Percentiles rank a stretch among this genome's conserved stretches.
Conservation (phyloP, 2,888 invertebrate genomes). For the Charanyca ferruginea region DNA sequence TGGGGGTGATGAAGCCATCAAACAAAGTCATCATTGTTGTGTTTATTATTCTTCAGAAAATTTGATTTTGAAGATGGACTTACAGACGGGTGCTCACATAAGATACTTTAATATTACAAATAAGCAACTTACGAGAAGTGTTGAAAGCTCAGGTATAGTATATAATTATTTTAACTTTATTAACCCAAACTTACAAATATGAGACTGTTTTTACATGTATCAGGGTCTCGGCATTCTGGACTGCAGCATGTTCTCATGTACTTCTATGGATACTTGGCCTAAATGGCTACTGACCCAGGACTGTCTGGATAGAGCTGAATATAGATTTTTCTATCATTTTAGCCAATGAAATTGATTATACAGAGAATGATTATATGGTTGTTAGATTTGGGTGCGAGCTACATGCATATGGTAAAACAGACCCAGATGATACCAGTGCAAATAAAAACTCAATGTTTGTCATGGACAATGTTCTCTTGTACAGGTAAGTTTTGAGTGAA, state of each 20-base stretch:
- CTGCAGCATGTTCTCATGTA: too few relatives aligned
- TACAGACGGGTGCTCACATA: constrained; percentile 45
- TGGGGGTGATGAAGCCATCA: too few relatives aligned
- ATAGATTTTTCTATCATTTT: constrained; percentile 9
- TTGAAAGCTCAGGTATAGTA: constrained; percentile 43
- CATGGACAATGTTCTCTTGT: not conserved
- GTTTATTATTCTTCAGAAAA: constrained; percentile 68
- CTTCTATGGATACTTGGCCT: not conserved
- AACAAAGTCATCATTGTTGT: not conserved
- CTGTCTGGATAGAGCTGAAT: constrained; percentile 4
- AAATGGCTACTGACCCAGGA: not conserved
- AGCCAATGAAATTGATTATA: constrained; percentile 8
- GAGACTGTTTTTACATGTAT: not conserved
- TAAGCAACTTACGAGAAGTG: constrained; percentile 13
- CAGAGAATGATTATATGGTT: constrained; percentile 46
- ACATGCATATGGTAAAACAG: constrained; percentile 29
- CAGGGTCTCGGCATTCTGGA: not conserved
- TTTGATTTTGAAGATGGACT: constrained; percentile 63
- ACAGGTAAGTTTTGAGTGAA: constrained; percentile 26
- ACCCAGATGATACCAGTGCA: not conserved
- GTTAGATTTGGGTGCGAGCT: constrained; percentile 4
- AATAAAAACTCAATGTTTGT: not conserved
- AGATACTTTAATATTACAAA: constrained; percentile 64
- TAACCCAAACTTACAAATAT: not conserved
- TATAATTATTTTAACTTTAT: not conserved